Conservation (phyloP, 2,888 invertebrate genomes). For the Embidobia sp. region DNA sequence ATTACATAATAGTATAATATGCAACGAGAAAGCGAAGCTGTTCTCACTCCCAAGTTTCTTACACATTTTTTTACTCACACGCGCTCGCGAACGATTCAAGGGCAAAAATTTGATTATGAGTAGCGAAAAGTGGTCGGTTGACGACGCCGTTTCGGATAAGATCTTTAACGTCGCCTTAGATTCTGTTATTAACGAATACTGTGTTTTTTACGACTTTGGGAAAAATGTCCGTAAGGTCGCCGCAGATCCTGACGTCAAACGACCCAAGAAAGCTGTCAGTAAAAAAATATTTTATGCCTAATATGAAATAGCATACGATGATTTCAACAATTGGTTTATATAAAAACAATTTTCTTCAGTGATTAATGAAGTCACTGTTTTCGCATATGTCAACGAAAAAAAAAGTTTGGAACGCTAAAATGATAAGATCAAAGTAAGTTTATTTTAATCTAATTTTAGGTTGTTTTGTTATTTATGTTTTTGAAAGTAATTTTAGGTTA, state of each 20-base stretch:
- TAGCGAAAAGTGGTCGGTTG: neutral
- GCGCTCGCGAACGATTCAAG: no score
- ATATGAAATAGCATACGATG: slow-evolving; percentile 11
- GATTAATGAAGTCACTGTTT: slow-evolving; percentile 17
- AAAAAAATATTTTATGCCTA: slow-evolving; percentile 7
- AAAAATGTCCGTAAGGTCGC: neutral
- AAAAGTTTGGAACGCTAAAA: slow-evolving; percentile 19
- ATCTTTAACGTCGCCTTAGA: slow-evolving; percentile 7
- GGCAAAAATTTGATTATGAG: slow-evolving; percentile 1
- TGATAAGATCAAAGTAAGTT: slow-evolving; percentile 26
- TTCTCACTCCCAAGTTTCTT: no score
- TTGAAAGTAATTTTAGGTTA: neutral
- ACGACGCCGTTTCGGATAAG: slow-evolving; percentile 6
- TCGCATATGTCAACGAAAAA: slow-evolving; percentile 14
- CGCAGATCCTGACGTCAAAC: neutral
- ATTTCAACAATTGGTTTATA: slow-evolving; percentile 5
- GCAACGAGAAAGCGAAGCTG: no score
- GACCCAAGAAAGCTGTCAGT: neutral
- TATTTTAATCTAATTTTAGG: slow-evolving; percentile 13
- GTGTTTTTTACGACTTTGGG: neutral
- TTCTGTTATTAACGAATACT: neutral
- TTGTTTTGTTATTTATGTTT: neutral
- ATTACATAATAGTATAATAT: no score
- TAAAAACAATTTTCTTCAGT: slow-evolving; percentile 11
- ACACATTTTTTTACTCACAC: no score